Base-by-base conservation (phyloP, 2,113 vertebrate genomes). In the Paralichthys olivaceus region DNA sequence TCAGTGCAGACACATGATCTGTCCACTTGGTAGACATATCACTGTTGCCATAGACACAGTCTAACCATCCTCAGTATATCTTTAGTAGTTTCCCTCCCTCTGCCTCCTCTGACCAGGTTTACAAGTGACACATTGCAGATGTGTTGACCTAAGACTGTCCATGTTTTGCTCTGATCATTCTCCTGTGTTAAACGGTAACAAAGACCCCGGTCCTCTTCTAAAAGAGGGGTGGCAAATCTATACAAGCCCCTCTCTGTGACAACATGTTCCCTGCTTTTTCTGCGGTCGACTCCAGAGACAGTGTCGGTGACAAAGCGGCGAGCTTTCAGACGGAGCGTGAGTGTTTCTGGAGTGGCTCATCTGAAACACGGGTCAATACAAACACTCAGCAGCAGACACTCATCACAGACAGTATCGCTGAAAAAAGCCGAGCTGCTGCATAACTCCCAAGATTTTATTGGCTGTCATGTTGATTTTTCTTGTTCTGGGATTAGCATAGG, bases 401-500 rank as follows among this genome's bases (percentile, higher is more conserved):
- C 79, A 79, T 89, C 87, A 86, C 77, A 86, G 82, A 86, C 85
- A 77, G 75, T 84, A 73, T 69, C 75, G 60, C 72, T 80, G 65
- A 72, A 85, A 75, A 85, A 89, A 87, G 89, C 83, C 80, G 79
- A 79, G 66, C 86, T 69, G 80, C 72, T 57, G 84, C 76, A 75
- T 77, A 84, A 77, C 86, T 88, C 75, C 23, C 62, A 79, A 61
- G 87, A 79, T 87, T 87, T 85, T 91, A 92, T 91, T 84, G 86
- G 86, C 88, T 86, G 81, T 76, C 75, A 56, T 87, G 84, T 86
- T 87, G 70, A 84, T 89, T 86, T 84, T 63, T 72, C 72, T 80
- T 69, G 79, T 90, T 83, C 61, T 83, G 88, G 92, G 88, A 91
- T 91, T 89, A 88, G 83, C 86, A 90, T 87, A 82, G 83, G 65